Evolutionary conservation across 2,113 vertebrate species (phyloP).

Genomic region (Cygnus atratus): DNA sequence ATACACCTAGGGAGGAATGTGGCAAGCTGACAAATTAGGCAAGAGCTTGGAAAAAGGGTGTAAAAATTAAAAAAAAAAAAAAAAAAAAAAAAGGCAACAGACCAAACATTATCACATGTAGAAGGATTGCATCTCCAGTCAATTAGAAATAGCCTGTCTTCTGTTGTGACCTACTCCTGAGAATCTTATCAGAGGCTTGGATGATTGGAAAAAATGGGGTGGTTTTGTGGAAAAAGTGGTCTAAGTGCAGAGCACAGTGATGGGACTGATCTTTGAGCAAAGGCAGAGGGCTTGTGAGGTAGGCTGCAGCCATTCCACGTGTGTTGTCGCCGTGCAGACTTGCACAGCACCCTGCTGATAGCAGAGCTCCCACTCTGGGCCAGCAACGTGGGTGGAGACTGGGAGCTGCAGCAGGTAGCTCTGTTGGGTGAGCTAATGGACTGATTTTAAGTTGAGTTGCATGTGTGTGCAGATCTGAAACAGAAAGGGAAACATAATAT

Average conservation of each 20-base stretch:
- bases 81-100: no score
- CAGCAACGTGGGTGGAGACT: not conserved
- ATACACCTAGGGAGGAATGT: not conserved
- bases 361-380: not conserved
- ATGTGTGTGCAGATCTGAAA: not conserved
- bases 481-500: not conserved
- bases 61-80: not conserved
- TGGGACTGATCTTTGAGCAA: not conserved
- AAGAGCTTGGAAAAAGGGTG: constrained; percentile 16
- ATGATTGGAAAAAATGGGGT: not conserved
- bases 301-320: not conserved
- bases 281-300: not conserved
- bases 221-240: not conserved
- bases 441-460: not conserved
- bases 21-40: constrained; percentile 9
- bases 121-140: not conserved
- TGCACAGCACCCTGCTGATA: not conserved
- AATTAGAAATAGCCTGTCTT: not conserved
- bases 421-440: not conserved
- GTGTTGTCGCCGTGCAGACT: not conserved
- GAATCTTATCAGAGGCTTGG: not conserved
- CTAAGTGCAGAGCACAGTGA: not conserved
- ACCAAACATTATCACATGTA: not conserved
- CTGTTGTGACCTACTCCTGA: not conserved
- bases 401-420: not conserved